phyloP scores from a whole-genome alignment of 1,140 invertebrate species.

The Drosophila nannoptera region DNA sequence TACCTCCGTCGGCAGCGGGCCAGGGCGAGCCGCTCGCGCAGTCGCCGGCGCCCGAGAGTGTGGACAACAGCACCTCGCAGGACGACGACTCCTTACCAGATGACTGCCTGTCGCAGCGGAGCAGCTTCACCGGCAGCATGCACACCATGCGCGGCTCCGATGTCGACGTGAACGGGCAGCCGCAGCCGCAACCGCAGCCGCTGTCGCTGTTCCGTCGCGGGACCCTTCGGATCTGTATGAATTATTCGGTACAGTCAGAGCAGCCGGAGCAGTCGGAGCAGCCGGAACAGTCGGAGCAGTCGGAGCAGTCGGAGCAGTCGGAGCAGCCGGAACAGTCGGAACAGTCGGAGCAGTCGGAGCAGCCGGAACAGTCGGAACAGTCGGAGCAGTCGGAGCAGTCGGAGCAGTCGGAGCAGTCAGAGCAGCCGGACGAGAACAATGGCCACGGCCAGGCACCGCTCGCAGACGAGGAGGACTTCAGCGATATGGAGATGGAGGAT shows the following conservation, averaged over 20 bases:
- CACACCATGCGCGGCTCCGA: conserved; percentile 26
- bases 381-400: not conserved
- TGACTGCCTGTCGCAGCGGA: conserved; percentile 16
- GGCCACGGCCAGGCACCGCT: too few species aligned
- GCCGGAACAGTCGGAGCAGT: too few species aligned
- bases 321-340: too few species aligned
- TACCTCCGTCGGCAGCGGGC: too few species aligned
- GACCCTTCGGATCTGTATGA: not conserved
- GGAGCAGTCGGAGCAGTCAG: not conserved
- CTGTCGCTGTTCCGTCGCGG: not conserved
- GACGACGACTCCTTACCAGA: conserved; percentile 14
- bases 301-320: too few species aligned
- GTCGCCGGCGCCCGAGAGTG: not conserved
- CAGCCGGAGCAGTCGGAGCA: too few species aligned
- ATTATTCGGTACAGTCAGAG: too few species aligned
- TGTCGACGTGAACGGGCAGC: conserved; percentile 7
- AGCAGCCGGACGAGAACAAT: not conserved
- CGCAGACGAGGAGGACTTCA: conserved; percentile 13
- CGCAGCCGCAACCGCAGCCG: too few species aligned
- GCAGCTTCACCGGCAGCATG: conserved; percentile 25
- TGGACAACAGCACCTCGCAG: conserved; percentile 22
- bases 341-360: too few species aligned
- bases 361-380: too few species aligned
- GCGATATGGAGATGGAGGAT: conserved; percentile 19
- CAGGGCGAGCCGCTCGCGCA: too few species aligned